Percentiles rank a stretch among this genome's conserved stretches.
Evolutionary conservation across 2,113 vertebrate genomes (phyloP).

Genomic region (Neolamprologus hecqui): DNA sequence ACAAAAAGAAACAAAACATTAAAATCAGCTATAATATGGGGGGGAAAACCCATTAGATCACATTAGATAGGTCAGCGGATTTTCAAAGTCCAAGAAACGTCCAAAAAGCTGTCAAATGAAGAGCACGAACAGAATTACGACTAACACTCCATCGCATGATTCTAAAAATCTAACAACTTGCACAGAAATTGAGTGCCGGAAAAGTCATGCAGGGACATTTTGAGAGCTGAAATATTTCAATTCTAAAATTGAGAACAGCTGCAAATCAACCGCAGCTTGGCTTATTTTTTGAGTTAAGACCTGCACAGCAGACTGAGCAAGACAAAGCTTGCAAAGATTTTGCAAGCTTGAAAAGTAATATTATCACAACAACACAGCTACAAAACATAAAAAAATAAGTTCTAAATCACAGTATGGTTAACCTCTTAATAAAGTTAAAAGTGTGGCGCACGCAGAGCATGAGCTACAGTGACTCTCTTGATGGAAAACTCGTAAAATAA

Average conservation of each 20-base stretch:
- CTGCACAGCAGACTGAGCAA: background rate
- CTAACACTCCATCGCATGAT: background rate
- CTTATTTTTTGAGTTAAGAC: background rate
- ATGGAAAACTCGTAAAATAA: slow-evolving; percentile 57
- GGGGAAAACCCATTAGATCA: background rate
- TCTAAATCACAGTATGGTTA: background rate
- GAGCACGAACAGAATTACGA: slow-evolving; percentile 3
- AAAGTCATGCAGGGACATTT: slow-evolving; percentile 55
- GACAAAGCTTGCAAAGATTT: background rate
- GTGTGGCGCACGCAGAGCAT: background rate
- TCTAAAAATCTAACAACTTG: slow-evolving; percentile 30
- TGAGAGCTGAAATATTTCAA: slow-evolving; percentile 54
- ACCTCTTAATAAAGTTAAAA: background rate
- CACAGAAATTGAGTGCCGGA: slow-evolving; percentile 13
- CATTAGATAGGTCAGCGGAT: background rate
- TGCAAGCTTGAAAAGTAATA: background rate
- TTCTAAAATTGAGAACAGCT: slow-evolving; percentile 49
- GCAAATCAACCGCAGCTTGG: slow-evolving; percentile 31
- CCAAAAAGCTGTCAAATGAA: slow-evolving; percentile 17
- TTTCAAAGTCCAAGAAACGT: background rate
- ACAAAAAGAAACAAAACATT: background rate
- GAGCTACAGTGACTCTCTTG: background rate
- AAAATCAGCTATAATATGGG: background rate
- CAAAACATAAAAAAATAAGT: background rate
- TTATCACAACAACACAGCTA: slow-evolving; percentile 2